Conservation (phyloP, 1,140 invertebrate species). For the Dinoponera quadriceps region DNA sequence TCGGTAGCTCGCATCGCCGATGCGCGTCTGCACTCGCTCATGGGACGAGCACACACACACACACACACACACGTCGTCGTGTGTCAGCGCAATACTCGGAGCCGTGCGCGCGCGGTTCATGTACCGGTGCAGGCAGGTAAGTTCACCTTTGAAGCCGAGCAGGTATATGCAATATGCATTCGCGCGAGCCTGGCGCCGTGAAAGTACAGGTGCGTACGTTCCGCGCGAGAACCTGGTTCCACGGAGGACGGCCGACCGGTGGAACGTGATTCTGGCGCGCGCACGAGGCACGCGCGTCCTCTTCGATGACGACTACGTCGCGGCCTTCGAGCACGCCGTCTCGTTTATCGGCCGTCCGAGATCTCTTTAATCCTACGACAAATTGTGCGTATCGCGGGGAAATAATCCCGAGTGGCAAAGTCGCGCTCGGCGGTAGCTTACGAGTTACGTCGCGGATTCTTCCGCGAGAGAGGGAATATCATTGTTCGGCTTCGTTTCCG, state of each 20-base stretch:
- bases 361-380: too few species aligned
- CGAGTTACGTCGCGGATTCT: too few species aligned
- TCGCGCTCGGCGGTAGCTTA: too few species aligned
- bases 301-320: not conserved
- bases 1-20: not conserved
- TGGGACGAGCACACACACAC: not conserved
- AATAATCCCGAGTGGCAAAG: too few species aligned
- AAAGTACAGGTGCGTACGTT: conserved; percentile 52
- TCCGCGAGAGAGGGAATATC: too few species aligned
- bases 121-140: conserved; percentile 48
- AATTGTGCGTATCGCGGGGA: too few species aligned
- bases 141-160: conserved; percentile 57
- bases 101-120: conserved; percentile 19
- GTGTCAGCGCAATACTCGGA: not conserved
- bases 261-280: conserved; percentile 1
- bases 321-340: too few species aligned
- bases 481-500: too few species aligned
- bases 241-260: not conserved
- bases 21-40: not conserved
- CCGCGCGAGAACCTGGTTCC: conserved; percentile 26
- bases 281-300: not conserved
- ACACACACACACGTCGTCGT: not conserved
- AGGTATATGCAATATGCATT: conserved; percentile 61
- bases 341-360: too few species aligned
- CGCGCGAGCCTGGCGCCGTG: conserved; percentile 42